Base-by-base conservation (phyloP, 2,797 vertebrate genomes). In the Lacerta agilis region DNA sequence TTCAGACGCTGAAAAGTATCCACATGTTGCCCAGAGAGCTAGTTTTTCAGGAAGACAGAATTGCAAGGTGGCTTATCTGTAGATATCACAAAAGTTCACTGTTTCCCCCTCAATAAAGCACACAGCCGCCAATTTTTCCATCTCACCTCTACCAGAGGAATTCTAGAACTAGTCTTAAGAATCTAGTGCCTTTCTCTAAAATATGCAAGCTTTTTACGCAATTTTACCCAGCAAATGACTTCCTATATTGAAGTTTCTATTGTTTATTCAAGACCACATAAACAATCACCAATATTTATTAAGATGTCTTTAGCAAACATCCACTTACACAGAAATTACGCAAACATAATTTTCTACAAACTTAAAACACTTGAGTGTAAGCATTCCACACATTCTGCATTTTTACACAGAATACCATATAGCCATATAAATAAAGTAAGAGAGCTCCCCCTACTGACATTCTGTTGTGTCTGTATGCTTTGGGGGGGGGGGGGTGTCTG, bases 381-480 rank as follows among this genome's bases (percentile, higher is more conserved):
- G 18, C 10, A 25, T 15, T 83, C 13, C 4, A 49, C 8, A 55
- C 45, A 17, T 7, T 25, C 43, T 11, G 20, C n/a, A 5, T 71
- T n/a, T 55, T 15, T 71, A 33, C 23, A 83, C 13, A 58, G 4
- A 58, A 41, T n/a, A 20, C 41, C 18, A 49, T 23, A 13, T 5
- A 7, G 23, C 3, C 23, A 4, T 2, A 11, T 61, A 61, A 29
- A 64, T 55, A 25, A 73, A 45, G 55, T n/a, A 75, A 29, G 2
- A 81, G 67, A 43, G 86, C 86, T 73, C 79, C 79, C 29, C 29
- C 79, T 87, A 64, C 49, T 87, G 79, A 17, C 4, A 10, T 73
- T 64, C 29, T 3, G 64, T 61, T 15, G 66, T 33, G 77, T 49
- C 66, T 71, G 38, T 4, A 55, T 15, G 0, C 13, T 55, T 55